Percentiles rank a stretch among this genome's conserved stretches.
These are phyloP conservation scores for Euplexia lucipara DNA, from an alignment of 2,888 invertebrate species.

Conservation along the genomic window DNA sequence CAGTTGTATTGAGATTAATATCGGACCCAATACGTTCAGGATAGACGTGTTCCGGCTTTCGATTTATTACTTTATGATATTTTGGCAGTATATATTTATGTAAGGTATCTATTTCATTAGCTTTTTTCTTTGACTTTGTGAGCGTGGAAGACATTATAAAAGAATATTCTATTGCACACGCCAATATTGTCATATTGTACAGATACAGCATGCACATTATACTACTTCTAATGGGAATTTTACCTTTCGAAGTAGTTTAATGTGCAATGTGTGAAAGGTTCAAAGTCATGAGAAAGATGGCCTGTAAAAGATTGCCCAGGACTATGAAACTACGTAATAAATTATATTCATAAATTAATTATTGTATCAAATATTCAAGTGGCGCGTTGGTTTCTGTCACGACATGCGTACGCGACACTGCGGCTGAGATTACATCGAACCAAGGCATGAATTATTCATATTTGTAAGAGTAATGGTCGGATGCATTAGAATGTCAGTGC, in stretches of 20 bases:
- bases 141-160: no score
- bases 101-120: no score
- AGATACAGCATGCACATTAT: no score
- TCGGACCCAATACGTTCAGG: conserved; percentile 16
- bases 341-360: conserved; percentile 23
- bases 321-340: conserved; percentile 9
- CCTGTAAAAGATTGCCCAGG: no score
- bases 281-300: no score
- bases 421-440: conserved; percentile 40
- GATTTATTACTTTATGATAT: conserved; percentile 6
- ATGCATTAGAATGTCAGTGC: conserved; percentile 46
- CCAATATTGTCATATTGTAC: no score
- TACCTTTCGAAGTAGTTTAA: no score
- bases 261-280: no score
- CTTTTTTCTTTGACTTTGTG: no score
- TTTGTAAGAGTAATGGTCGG: conserved; percentile 32
- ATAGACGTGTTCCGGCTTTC: conserved; percentile 27
- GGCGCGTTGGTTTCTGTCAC: conserved; percentile 40
- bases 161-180: no score
- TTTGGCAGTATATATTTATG: conserved; percentile 7
- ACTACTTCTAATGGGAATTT: no score
- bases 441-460: conserved; percentile 53
- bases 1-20: conserved; percentile 31
- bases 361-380: conserved; percentile 43
- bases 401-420: conserved; percentile 28